Percentiles rank a stretch among this genome's conserved stretches.
phyloP scores from a whole-genome alignment of 2,797 vertebrate species.

The Hippopotamyrus pictus region DNA sequence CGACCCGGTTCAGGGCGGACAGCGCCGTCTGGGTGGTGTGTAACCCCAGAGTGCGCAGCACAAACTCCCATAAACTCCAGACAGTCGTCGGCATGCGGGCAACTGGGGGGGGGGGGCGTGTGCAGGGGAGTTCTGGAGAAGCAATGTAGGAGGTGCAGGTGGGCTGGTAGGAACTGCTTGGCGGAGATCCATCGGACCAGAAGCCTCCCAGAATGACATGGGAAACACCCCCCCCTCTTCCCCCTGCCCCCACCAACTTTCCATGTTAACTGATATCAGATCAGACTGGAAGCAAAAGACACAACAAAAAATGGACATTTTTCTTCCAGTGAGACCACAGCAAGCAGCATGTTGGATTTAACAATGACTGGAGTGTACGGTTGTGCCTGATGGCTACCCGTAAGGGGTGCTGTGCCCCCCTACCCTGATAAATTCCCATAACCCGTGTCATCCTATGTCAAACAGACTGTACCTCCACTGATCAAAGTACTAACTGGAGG shows the following conservation, averaged over 20 bases:
- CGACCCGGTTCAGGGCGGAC: neutral
- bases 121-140: neutral
- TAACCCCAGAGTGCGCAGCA: neutral
- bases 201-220: neutral
- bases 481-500: slow-evolving; percentile 58
- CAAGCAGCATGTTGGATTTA: neutral
- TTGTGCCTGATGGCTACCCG: neutral
- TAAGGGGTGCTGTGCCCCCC: neutral
- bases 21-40: neutral
- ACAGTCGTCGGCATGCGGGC: neutral
- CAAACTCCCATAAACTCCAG: neutral
- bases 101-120: neutral
- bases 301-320: neutral
- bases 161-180: neutral
- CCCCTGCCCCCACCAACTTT: neutral
- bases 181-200: neutral
- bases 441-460: slow-evolving; percentile 15
- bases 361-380: neutral
- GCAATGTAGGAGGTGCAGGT: neutral
- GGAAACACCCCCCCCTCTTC: neutral
- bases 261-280: neutral
- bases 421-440: slow-evolving; percentile 33
- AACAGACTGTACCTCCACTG: slow-evolving; percentile 21
- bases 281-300: neutral
- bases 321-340: neutral